Evolutionary conservation across 2,797 vertebrate genomes (phyloP).

Genomic region (Lemur catta): DNA sequence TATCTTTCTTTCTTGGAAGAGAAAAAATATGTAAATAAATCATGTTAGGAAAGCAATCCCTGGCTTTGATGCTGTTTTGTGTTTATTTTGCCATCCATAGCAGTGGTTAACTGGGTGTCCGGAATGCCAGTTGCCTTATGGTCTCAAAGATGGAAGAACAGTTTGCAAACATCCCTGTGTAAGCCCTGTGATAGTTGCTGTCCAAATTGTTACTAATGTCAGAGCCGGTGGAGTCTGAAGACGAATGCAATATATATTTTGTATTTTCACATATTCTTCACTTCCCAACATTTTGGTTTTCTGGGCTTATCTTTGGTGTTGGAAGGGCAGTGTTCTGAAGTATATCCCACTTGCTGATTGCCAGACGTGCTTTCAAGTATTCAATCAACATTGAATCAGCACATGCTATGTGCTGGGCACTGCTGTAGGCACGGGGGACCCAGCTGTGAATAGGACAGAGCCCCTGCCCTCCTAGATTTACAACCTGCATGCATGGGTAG

Average conservation of each 20-base stretch:
- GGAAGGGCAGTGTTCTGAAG: not conserved
- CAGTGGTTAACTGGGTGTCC: not conserved
- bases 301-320: not conserved
- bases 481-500: not conserved
- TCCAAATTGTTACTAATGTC: not conserved
- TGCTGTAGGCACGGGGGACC: not conserved
- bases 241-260: not conserved
- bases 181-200: not conserved
- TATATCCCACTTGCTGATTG: not conserved
- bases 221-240: not conserved
- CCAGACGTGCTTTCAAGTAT: not conserved
- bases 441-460: not conserved
- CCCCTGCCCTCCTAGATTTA: not conserved
- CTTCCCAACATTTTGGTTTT: not conserved
- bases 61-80: not conserved
- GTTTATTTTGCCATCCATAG: constrained; percentile 1
- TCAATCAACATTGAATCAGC: not conserved
- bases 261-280: not conserved
- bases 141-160: not conserved
- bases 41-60: not conserved
- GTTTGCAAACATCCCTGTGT: not conserved
- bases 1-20: not conserved
- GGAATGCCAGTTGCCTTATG: not conserved
- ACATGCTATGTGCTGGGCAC: not conserved
- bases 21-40: not conserved